Base-by-base conservation (phyloP, 2,113 vertebrate genomes). In the Hassar affinis region DNA sequence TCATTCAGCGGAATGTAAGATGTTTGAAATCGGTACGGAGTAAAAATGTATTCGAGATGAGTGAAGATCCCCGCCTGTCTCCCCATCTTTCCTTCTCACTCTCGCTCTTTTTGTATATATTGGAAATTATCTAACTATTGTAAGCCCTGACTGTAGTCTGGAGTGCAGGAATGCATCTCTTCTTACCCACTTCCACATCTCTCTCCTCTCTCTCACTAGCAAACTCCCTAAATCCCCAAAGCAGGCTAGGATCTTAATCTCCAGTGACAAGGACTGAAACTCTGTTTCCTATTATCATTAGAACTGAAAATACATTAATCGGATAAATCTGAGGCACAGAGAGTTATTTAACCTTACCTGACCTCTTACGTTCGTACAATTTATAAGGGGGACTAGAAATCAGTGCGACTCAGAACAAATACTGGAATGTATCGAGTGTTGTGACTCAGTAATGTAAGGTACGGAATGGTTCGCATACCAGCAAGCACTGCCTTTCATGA, bases 151-250 rank as follows among this genome's bases (percentile, higher is more conserved):
- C 2, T 25, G 27, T 35, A 80, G 66, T 81, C 68, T 74, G 18
- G 68, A 61, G 69, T 33, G 30, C 33, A 84, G 51, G 62, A 86
- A 84, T 81, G 45, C 27, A 51, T 42, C 51, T 79, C 61, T 72
- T 64, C 56, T 77, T 47, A 78, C n/a, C 30, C 17, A 27, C 12
- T 68, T 64, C 35, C n/a, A 49, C 18, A 18, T 64, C 27, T 61
- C 61, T 52, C 62, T 81, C 52, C 52, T 52, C 51, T 6, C 38
- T 25, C 18, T 71, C 71, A 77, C 72, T 59, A 52, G 7, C 8
- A 3, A 45, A 59, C 64, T 59, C 71, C 47, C 33, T 15, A 27
- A 51, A 75, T 75, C 71, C 25, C 74, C 38, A 45, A 62, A 75
- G 42, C 18, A 30, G 1, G 52, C 6, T 2, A 35, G n/a, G n/a